These are phyloP conservation scores for Plagiodera versicolora DNA, from an alignment of 2,888 invertebrate genomes.

Conservation along the genomic window DNA sequence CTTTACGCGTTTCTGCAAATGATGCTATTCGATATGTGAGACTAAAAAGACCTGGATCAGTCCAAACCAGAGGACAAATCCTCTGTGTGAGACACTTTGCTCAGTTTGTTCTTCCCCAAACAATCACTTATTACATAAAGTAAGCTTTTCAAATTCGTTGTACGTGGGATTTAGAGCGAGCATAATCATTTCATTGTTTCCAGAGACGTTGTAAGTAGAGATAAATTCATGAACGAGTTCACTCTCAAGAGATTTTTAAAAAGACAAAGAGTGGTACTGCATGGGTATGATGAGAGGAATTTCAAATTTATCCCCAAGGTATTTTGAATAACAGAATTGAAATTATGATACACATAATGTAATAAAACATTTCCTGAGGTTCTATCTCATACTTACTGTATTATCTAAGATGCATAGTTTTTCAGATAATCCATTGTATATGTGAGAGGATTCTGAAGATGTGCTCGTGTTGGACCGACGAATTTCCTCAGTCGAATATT, in stretches of 20 bases:
- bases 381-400: neutral
- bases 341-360: no score
- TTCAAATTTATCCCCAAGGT: conserved; percentile 81
- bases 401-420: conserved; percentile 20
- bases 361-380: no score
- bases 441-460: conserved; percentile 77
- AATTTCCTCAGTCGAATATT: conserved; percentile 58
- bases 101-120: conserved; percentile 75
- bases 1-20: conserved; percentile 72
- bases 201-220: conserved; percentile 53
- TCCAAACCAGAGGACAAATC: conserved; percentile 83
- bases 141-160: conserved; percentile 46
- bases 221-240: conserved; percentile 61
- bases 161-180: neutral
- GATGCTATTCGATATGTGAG: conserved; percentile 81
- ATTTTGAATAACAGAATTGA: no score
- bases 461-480: conserved; percentile 65
- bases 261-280: conserved; percentile 71
- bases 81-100: conserved; percentile 81
- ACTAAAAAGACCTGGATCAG: conserved; percentile 73
- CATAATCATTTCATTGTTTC: no score
- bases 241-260: conserved; percentile 71
- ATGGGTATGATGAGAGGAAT: conserved; percentile 76
- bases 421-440: conserved; percentile 73
- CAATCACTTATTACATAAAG: conserved; percentile 72